Conservation (phyloP, 2,797 vertebrate species). For the Galagoides demidoff region DNA sequence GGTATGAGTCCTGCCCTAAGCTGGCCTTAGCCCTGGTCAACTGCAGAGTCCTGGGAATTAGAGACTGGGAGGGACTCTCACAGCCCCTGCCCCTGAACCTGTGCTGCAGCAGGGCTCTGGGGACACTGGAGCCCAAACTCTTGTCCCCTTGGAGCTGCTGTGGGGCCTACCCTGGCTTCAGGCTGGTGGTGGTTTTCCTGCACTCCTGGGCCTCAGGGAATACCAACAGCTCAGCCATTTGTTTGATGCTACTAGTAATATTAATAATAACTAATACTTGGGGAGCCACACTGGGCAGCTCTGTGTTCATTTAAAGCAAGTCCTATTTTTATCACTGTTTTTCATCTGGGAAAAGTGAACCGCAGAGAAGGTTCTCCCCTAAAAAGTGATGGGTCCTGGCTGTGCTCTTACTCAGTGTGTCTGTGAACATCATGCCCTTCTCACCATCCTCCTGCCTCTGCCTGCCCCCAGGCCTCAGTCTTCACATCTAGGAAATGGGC, state of each 20-base stretch:
- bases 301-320: rapidly evolving
- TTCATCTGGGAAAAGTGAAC: not conserved
- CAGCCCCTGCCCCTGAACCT: not conserved
- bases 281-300: not conserved
- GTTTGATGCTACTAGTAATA: not conserved
- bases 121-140: not conserved
- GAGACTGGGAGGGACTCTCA: not conserved
- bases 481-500: constrained; percentile 59
- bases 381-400: not conserved
- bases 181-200: not conserved
- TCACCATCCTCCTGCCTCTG: not conserved
- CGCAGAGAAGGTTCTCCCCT: not conserved
- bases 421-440: rapidly evolving
- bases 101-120: not conserved
- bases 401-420: not conserved
- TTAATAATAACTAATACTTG: not conserved
- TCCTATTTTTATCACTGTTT: rapidly evolving
- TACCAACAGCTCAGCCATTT: not conserved
- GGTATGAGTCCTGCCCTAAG: too few species aligned
- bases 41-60: not conserved
- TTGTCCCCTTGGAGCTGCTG: rapidly evolving
- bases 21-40: too few species aligned
- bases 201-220: not conserved
- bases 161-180: not conserved
- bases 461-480: not conserved